These are phyloP conservation scores for Porphyrio hochstetteri DNA, from an alignment of 2,113 vertebrate species.

Conservation along the genomic window DNA sequence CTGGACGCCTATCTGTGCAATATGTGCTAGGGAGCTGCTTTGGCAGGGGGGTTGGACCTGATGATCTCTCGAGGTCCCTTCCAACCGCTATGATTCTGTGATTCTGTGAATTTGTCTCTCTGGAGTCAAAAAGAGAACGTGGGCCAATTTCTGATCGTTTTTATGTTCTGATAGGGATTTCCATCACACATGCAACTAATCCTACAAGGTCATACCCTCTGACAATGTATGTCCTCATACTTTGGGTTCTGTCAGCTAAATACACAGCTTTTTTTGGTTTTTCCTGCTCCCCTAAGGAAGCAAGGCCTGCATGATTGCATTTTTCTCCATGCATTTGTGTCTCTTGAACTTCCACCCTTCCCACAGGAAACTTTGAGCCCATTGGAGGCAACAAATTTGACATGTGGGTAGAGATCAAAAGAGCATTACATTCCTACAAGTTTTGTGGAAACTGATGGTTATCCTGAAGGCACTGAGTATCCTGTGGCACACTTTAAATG, in stretches of 20 bases:
- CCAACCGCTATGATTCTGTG: too few relatives aligned
- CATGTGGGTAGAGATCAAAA: neutral
- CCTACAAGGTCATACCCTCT: neutral
- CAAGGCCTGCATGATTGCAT: neutral
- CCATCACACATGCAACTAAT: neutral
- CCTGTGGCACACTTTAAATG: neutral
- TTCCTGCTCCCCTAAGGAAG: neutral
- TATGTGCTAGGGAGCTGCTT: too few relatives aligned
- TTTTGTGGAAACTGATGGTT: neutral
- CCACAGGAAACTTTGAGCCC: neutral
- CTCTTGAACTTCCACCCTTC: neutral
- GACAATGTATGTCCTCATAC: neutral
- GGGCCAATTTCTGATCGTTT: neutral
- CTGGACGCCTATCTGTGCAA: too few relatives aligned
- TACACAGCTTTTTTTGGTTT: neutral
- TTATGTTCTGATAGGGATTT: slow-evolving; percentile 8
- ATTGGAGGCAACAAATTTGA: neutral
- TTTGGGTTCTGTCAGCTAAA: neutral
- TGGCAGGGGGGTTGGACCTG: too few relatives aligned
- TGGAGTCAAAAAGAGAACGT: neutral
- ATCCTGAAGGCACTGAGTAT: neutral
- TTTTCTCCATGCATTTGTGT: neutral
- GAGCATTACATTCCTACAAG: neutral
- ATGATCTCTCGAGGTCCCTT: too few relatives aligned
- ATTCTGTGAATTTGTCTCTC: neutral